These are phyloP conservation scores for Microchrysa polita DNA, from an alignment of 2,888 invertebrate species.

Conservation along the genomic window DNA sequence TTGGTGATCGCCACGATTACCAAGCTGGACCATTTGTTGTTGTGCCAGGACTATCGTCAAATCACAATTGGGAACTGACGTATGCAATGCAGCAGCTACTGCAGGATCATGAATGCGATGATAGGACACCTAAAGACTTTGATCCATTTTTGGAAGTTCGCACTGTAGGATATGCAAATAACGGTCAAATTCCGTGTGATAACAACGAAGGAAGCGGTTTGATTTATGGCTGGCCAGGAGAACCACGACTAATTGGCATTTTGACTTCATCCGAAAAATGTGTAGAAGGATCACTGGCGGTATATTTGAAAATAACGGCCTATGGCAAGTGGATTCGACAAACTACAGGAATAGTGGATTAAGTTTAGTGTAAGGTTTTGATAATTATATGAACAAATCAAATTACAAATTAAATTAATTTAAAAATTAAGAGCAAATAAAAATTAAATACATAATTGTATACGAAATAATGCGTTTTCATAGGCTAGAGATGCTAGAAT, in stretches of 20 bases:
- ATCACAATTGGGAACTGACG: slow-evolving; percentile 40
- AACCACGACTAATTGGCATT: slow-evolving; percentile 44
- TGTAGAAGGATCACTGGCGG: background rate
- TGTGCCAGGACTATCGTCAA: slow-evolving; percentile 46
- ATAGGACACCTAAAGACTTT: background rate
- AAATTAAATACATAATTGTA: too few species aligned
- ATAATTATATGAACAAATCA: too few species aligned
- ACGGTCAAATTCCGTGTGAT: background rate
- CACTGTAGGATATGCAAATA: slow-evolving; percentile 33
- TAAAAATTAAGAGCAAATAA: too few species aligned
- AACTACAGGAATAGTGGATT: slow-evolving; percentile 18
- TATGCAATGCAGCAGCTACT: slow-evolving; percentile 49
- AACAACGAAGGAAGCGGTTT: slow-evolving; percentile 45
- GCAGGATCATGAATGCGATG: slow-evolving; percentile 33
- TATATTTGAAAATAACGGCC: slow-evolving; percentile 36
- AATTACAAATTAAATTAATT: too few species aligned
- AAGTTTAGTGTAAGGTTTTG: too few species aligned
- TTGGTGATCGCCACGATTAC: background rate
- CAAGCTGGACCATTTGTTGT: slow-evolving; percentile 27
- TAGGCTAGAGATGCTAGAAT: too few species aligned
- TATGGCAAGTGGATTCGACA: slow-evolving; percentile 46
- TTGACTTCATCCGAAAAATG: slow-evolving; percentile 24
- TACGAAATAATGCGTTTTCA: too few species aligned
- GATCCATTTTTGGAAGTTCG: slow-evolving; percentile 47
- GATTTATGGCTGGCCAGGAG: slow-evolving; percentile 45